Percentiles rank a stretch among this genome's conserved stretches.
Conservation (phyloP, 64 coral and sea anemone genomes). For the Porites australiensis region DNA sequence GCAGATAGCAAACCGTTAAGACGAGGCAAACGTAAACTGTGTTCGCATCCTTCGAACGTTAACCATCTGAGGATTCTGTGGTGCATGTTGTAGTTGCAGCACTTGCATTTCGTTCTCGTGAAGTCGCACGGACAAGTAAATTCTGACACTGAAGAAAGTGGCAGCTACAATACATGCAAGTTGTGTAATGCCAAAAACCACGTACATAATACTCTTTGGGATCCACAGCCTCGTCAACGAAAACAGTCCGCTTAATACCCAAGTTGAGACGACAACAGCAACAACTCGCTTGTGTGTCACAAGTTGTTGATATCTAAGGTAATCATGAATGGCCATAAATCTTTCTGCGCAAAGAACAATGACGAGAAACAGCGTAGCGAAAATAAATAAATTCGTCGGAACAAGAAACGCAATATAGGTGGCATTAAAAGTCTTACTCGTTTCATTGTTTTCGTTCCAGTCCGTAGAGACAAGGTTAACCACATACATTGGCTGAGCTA, state of each 20-base stretch:
- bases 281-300: conserved; percentile 1
- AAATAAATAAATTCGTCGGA: background rate
- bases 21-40: background rate
- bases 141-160: background rate
- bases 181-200: no score
- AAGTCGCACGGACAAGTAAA: background rate
- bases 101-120: background rate
- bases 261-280: background rate
- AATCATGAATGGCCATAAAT: conserved; percentile 1
- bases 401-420: background rate
- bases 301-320: conserved; percentile 5
- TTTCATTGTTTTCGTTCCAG: no score
- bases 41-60: background rate
- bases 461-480: no score
- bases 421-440: no score
- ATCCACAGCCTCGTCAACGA: background rate
- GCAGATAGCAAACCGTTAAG: background rate
- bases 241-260: background rate
- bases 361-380: background rate
- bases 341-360: background rate
- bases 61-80: background rate
- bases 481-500: no score
- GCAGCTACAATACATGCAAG: background rate
- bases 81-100: background rate
- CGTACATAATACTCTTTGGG: background rate